Evolutionary conservation across 23 tunicate species (phyloP).

Genomic region (Trididemnum nubilum): DNA sequence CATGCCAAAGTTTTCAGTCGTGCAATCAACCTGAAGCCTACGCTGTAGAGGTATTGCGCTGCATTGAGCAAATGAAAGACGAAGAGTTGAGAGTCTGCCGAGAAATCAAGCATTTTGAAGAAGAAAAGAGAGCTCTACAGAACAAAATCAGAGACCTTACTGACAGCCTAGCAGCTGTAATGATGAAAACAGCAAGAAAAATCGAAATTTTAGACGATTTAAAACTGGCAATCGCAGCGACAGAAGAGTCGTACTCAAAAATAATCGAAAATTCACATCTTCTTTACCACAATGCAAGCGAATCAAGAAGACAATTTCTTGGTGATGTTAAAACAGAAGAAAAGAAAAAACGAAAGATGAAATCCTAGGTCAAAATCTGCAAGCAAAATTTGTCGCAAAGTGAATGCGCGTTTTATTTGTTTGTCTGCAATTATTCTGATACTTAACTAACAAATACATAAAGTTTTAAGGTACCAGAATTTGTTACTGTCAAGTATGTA

Average conservation of each 20-base stretch:
- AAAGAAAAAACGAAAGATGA: too few relatives aligned
- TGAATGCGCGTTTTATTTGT: too few relatives aligned
- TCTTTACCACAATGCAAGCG: constrained; percentile 40
- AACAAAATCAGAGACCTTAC: constrained; percentile 46
- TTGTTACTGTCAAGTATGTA: too few relatives aligned
- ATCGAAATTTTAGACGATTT: constrained; percentile 21
- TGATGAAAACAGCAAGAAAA: neutral
- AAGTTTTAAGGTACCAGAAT: too few relatives aligned
- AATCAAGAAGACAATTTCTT: constrained; percentile 27
- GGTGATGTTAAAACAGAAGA: constrained; percentile 23
- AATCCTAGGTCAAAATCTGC: too few relatives aligned
- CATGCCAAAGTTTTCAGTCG: neutral
- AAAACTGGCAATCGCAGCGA: constrained; percentile 42
- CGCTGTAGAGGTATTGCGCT: constrained; percentile 55
- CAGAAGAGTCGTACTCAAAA: constrained; percentile 64
- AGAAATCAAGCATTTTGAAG: constrained; percentile 39
- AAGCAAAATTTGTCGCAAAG: too few relatives aligned
- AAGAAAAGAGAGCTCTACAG: constrained; percentile 39
- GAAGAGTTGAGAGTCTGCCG: constrained; percentile 30
- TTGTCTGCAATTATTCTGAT: too few relatives aligned
- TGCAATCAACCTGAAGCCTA: constrained; percentile 14
- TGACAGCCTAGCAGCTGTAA: constrained; percentile 44
- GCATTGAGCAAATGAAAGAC: constrained; percentile 61
- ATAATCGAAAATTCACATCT: constrained; percentile 82
- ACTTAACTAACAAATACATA: too few relatives aligned